These are phyloP conservation scores for Rhyacophila evoluta DNA, from an alignment of 2,888 invertebrate species.

Conservation along the genomic window DNA sequence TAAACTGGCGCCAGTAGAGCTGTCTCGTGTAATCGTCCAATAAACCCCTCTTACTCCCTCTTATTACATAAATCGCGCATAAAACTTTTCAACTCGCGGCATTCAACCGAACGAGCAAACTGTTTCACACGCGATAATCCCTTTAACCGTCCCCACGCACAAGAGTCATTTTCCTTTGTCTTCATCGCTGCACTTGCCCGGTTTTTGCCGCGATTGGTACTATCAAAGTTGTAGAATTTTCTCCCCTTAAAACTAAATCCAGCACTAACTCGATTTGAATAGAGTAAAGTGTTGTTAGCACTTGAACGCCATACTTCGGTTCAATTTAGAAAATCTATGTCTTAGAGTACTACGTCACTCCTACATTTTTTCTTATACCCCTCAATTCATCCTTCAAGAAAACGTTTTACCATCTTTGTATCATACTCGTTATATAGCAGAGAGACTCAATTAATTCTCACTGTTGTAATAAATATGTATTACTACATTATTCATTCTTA, in stretches of 20 bases:
- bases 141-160: constrained; percentile 34
- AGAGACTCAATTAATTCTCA: too few species aligned
- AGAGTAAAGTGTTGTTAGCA: constrained; percentile 45
- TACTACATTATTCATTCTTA: too few species aligned
- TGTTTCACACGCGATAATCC: constrained; percentile 41
- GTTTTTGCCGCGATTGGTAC: not conserved
- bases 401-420: too few species aligned
- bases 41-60: constrained; percentile 39
- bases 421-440: too few species aligned
- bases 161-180: constrained; percentile 51
- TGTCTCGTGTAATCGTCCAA: not conserved
- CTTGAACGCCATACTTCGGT: constrained; percentile 32
- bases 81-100: constrained; percentile 45
- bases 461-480: too few species aligned
- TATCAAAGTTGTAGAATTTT: not conserved
- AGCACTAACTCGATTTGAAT: constrained; percentile 54
- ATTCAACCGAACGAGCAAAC: not conserved
- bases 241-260: constrained; percentile 48
- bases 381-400: too few species aligned
- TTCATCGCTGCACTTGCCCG: constrained; percentile 27
- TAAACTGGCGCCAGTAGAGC: not conserved
- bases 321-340: constrained; percentile 41
- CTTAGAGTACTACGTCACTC: not conserved
- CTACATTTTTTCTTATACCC: too few species aligned
- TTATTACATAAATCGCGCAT: constrained; percentile 55